Percentiles rank a stretch among this genome's conserved stretches.
Evolutionary conservation across 2,797 vertebrate species (phyloP).

Genomic region (Peromyscus eremicus): DNA sequence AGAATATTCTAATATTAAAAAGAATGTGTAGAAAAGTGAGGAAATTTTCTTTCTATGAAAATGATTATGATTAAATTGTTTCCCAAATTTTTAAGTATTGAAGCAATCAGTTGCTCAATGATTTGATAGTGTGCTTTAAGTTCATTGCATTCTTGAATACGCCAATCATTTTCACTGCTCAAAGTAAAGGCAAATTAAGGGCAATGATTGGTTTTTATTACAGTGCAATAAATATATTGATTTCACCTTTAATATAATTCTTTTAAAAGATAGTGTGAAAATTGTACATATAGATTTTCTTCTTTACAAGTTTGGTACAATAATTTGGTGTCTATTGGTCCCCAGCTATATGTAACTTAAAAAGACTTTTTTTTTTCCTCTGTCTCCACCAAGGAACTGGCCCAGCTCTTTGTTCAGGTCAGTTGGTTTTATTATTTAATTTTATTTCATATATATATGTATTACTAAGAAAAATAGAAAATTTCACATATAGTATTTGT

Average conservation of each 20-base stretch:
- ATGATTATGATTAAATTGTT: neutral
- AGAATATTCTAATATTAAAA: neutral
- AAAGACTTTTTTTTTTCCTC: neutral
- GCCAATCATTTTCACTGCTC: neutral
- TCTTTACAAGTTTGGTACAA: neutral
- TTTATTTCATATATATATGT: neutral
- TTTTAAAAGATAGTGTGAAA: neutral
- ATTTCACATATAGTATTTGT: neutral
- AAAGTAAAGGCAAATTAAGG: neutral
- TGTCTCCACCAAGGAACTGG: neutral
- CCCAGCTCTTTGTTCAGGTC: constrained; percentile 28
- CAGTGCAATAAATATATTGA: neutral
- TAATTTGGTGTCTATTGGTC: neutral
- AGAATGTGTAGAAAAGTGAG: neutral
- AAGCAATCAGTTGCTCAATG: neutral
- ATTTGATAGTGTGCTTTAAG: neutral
- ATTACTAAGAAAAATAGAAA: constrained; percentile 20
- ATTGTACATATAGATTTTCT: neutral
- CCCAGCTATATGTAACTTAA: neutral
- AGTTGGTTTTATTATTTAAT: constrained; percentile 29
- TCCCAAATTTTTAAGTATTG: neutral
- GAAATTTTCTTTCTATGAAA: neutral
- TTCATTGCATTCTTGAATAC: neutral
- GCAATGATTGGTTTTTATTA: neutral
- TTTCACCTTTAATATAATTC: neutral